Conservation (phyloP, 1,140 invertebrate genomes). For the Centruroides sculpturatus region DNA sequence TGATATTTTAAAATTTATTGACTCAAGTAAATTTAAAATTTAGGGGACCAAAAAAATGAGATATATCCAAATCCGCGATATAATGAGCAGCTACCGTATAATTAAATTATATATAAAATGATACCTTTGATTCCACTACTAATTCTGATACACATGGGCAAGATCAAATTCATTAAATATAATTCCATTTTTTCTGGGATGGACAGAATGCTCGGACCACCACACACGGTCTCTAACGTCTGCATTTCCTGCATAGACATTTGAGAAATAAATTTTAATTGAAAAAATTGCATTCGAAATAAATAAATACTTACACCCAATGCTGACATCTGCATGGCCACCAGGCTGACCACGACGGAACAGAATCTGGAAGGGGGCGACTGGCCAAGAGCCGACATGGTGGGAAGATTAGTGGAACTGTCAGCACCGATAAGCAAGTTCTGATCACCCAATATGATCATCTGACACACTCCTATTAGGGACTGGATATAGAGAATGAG, state of each 20-base stretch:
- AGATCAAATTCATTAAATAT: conserved; percentile 86
- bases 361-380: conserved; percentile 85
- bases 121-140: conserved; percentile 80
- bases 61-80: no score
- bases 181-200: conserved; percentile 83
- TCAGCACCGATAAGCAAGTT: conserved; percentile 22
- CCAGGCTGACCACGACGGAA: conserved; percentile 83
- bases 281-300: background rate
- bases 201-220: conserved; percentile 69
- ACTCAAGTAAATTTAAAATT: no score
- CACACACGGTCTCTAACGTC: conserved; percentile 86
- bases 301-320: conserved; percentile 46
- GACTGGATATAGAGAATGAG: conserved; percentile 37
- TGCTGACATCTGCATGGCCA: conserved; percentile 84
- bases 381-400: conserved; percentile 61
- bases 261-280: background rate
- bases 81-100: no score
- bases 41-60: no score
- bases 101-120: no score
- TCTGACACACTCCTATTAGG: conserved; percentile 42
- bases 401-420: conserved; percentile 42
- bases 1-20: no score
- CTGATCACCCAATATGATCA: conserved; percentile 43
- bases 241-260: conserved; percentile 55
- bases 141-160: conserved; percentile 86